Evolutionary conservation across 2,797 vertebrate species (phyloP).

Genomic region (Tapirus indicus): DNA sequence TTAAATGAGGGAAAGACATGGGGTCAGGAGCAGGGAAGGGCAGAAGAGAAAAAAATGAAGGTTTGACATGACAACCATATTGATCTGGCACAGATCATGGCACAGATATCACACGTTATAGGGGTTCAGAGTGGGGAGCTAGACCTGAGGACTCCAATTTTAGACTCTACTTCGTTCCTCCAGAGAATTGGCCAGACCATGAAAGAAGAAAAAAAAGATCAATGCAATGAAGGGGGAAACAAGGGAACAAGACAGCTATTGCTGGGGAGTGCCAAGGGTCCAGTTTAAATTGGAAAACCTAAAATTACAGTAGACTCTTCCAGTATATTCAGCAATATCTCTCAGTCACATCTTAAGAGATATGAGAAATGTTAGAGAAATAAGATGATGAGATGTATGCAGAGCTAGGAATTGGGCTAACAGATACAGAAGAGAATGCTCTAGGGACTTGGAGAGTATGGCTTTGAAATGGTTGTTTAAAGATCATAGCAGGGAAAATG

Average conservation of each 20-base stretch:
- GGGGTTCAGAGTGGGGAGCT: not conserved
- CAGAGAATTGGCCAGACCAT: not conserved
- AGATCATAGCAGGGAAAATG: not conserved
- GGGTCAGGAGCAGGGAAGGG: not conserved
- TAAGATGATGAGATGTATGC: not conserved
- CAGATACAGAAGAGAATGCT: fast-evolving
- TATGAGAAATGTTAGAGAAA: not conserved
- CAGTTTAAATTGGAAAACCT: not conserved
- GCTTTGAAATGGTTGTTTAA: not conserved
- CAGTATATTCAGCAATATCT: too few species aligned
- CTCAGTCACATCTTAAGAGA: not conserved
- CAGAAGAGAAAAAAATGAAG: not conserved
- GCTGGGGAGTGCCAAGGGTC: not conserved
- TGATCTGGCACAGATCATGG: fast-evolving
- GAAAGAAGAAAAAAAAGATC: not conserved
- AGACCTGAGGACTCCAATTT: not conserved
- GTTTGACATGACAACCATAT: not conserved
- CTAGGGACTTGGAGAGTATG: fast-evolving
- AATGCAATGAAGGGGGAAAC: not conserved
- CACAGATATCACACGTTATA: not conserved
- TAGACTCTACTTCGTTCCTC: not conserved
- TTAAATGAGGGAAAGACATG: not conserved
- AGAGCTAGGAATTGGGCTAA: not conserved
- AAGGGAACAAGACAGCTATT: not conserved
- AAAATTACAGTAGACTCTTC: not conserved